Conservation (phyloP, 2,113 vertebrate genomes). For the Heloderma charlesbogerti region DNA sequence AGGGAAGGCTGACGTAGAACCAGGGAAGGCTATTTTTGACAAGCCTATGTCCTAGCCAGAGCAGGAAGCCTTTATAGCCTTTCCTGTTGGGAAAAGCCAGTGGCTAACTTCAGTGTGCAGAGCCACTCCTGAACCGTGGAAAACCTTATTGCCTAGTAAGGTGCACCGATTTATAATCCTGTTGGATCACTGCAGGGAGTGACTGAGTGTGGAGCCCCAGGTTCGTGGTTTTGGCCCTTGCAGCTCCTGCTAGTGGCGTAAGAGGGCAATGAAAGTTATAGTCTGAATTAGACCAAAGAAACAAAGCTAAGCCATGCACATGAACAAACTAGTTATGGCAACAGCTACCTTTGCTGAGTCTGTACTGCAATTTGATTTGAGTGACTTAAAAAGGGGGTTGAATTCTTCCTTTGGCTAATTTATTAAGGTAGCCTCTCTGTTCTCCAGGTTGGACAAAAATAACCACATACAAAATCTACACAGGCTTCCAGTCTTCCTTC, state of each 20-base stretch:
- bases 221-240: neutral
- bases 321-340: neutral
- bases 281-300: neutral
- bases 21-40: neutral
- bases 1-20: neutral
- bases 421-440: neutral
- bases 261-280: neutral
- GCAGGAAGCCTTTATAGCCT: no score
- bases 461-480: neutral
- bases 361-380: neutral
- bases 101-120: neutral
- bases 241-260: neutral
- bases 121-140: neutral
- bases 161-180: neutral
- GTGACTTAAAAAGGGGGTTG: neutral
- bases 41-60: no score
- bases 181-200: neutral
- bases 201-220: neutral
- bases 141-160: neutral
- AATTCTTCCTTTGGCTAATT: neutral
- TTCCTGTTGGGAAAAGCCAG: no score
- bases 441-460: neutral
- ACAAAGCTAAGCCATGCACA: neutral
- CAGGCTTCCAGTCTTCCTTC: neutral
- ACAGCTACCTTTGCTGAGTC: neutral